Evolutionary conservation across 2,113 vertebrate species (phyloP), one percentile per base, ranked within the genome.

Genomic region (Leptobrachium leishanense): DNA sequence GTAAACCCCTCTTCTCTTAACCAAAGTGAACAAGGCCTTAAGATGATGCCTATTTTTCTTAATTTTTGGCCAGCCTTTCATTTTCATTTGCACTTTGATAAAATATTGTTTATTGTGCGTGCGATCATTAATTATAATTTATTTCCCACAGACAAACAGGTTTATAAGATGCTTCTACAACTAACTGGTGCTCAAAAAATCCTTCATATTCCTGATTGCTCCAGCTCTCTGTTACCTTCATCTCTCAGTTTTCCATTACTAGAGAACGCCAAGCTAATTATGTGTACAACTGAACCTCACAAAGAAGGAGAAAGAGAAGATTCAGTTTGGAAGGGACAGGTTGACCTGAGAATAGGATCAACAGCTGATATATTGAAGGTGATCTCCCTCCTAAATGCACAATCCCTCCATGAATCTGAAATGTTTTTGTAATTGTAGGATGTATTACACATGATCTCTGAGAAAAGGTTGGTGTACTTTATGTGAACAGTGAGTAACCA

Each of bases 271-370:
- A 84, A 78, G 44, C 87, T 93, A 75, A 46, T 91, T 20, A 83
- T 86, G 3, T 93, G 87, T 53, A 84, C 90, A 86, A 83, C 89
- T 67, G 89, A 74, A 40, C 83, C 85, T 0, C 89, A 87, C 77
- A 87, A 92, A 0, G 89, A 91, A 85, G 88, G 84, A 43, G 90
- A 90, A 54, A 86, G 87, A 73, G 89, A 91, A 82, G 89, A 90
- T 68, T 94, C 89, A 67, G 88, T 91, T 54, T 86, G 91, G 74
- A 89, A 85, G 12, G 90, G 87, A 88, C 91, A 93, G 88, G 91
- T 92, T 82, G 86, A 2, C 13, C 77, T 87, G 39, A 84, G 66
- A 88, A 88, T 84, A 63, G 92, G 94, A 68, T 83, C 85, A 2
- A 84, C 84, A 41, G 84, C 86, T 84, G 88, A 91, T 72, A 89